Conservation (phyloP, 2,888 invertebrate genomes). For the Heliconius erato region DNA sequence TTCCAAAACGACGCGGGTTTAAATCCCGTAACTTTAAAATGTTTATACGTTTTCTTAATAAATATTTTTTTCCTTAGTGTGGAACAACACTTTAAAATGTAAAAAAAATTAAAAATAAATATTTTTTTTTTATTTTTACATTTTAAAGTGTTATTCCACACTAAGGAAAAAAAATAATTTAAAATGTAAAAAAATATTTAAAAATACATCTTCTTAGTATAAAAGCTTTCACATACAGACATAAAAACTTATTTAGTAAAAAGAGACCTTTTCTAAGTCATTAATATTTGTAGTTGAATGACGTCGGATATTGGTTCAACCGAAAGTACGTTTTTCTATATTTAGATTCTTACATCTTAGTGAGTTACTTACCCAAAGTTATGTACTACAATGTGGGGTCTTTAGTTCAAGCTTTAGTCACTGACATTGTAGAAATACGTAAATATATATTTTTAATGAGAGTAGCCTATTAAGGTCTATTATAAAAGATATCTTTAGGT, state of each 20-base stretch:
- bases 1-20: no score
- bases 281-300: conserved; percentile 13
- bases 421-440: background rate
- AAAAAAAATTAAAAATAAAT: no score
- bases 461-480: background rate
- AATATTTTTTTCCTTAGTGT: no score
- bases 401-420: background rate
- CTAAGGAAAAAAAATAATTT: no score
- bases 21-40: no score
- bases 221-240: background rate
- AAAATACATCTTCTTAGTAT: background rate
- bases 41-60: no score
- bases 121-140: no score
- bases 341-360: conserved; percentile 22
- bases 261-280: background rate
- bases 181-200: no score
- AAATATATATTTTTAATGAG: background rate
- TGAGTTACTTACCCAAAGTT: background rate
- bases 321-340: conserved; percentile 4
- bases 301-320: conserved; percentile 18
- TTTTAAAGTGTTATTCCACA: no score
- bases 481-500: background rate
- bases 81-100: no score
- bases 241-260: background rate
- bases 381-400: background rate